Percentiles rank a stretch among this genome's conserved stretches.
phyloP scores from a whole-genome alignment of 2,888 invertebrate genomes.

The Tachina lurida region DNA sequence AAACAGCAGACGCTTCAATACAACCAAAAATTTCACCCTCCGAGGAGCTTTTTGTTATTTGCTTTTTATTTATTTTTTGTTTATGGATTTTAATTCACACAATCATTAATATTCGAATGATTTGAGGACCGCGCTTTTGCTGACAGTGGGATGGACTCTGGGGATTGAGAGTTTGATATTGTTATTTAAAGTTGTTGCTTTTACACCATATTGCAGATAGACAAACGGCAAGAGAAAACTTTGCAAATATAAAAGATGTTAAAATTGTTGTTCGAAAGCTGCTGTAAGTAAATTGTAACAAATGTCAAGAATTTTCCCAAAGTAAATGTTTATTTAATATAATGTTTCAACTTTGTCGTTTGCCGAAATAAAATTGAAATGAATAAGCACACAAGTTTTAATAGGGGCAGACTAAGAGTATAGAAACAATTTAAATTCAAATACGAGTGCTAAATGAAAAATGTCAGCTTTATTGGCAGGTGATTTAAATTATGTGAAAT shows the following conservation, averaged over 20 bases:
- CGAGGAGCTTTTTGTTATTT: neutral
- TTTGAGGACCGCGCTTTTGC: neutral
- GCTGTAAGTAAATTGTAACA: neutral
- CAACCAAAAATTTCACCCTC: conserved; percentile 18
- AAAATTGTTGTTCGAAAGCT: neutral
- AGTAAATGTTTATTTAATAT: neutral
- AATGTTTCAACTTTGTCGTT: neutral
- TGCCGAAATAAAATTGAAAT: neutral
- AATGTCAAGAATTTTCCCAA: neutral
- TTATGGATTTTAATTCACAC: conserved; percentile 16
- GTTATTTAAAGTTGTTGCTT: conserved; percentile 7
- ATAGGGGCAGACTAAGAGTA: neutral
- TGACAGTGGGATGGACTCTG: neutral
- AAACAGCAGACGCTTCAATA: conserved; percentile 49
- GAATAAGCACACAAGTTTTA: neutral
- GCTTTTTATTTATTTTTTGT: neutral
- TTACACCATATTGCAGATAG: neutral
- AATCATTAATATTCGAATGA: conserved; percentile 22
- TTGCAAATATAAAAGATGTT: neutral
- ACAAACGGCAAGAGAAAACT: too few relatives aligned
- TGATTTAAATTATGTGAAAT: neutral
- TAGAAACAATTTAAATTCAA: neutral
- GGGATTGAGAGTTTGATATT: conserved; percentile 8
- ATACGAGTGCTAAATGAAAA: neutral
- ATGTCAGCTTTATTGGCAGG: neutral